phyloP scores from a whole-genome alignment of 2,888 invertebrate species.

The Drosophila recens region DNA sequence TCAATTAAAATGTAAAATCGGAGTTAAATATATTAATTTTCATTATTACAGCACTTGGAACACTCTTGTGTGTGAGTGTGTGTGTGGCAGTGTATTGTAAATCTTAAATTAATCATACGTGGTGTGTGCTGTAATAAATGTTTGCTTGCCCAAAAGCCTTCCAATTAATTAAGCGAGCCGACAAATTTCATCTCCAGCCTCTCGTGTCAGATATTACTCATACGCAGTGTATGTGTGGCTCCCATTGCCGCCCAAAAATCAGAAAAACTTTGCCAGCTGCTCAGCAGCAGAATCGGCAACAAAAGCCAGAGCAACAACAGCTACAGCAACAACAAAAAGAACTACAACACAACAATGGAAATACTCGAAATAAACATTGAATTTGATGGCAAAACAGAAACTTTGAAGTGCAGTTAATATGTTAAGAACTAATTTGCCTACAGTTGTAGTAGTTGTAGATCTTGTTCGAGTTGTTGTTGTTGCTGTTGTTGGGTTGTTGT shows the following conservation, averaged over 20 bases:
- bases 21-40: not conserved
- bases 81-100: conserved; percentile 8
- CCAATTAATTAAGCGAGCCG: conserved; percentile 45
- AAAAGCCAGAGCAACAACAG: conserved; percentile 9
- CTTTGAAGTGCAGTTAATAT: conserved; percentile 65
- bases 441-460: conserved; percentile 5
- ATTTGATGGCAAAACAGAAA: conserved; percentile 40
- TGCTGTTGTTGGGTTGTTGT: too few species aligned
- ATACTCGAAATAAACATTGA: conserved; percentile 42
- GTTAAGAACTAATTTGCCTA: conserved; percentile 37
- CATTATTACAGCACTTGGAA: not conserved
- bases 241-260: conserved; percentile 12
- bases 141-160: conserved; percentile 29
- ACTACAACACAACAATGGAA: conserved; percentile 12
- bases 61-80: not conserved
- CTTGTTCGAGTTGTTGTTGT: not conserved
- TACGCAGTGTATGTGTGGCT: conserved; percentile 9
- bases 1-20: not conserved
- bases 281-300: conserved; percentile 2
- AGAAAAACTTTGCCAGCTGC: conserved; percentile 12
- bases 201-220: conserved; percentile 34
- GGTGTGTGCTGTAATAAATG: conserved; percentile 29
- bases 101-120: conserved; percentile 46
- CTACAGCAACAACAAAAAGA: not conserved
- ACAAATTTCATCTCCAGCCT: conserved; percentile 23